phyloP scores from a whole-genome alignment of 2,797 vertebrate genomes.

The Hypotaenidia okinawae region DNA sequence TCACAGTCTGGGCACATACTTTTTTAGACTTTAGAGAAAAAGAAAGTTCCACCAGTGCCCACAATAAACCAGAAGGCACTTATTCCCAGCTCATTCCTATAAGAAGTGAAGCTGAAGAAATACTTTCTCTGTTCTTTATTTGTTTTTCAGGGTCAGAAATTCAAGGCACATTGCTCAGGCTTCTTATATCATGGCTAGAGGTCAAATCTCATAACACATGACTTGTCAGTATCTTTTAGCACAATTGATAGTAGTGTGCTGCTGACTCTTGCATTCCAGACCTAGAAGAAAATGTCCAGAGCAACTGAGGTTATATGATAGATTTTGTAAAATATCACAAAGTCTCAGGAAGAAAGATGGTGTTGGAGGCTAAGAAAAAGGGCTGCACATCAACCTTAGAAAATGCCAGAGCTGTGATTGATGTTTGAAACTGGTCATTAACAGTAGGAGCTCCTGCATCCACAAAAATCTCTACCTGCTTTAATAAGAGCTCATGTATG shows the following conservation, averaged over 20 bases:
- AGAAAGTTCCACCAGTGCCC: conserved; percentile 31
- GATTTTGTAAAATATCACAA: conserved; percentile 53
- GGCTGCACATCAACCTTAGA: conserved; percentile 41
- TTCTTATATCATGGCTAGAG: conserved; percentile 53
- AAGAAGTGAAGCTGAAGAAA: conserved; percentile 61
- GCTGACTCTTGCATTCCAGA: conserved; percentile 66
- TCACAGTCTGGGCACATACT: conserved; percentile 5
- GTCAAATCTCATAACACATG: conserved; percentile 68
- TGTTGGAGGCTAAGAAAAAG: conserved; percentile 41
- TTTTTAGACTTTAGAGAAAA: conserved; percentile 16
- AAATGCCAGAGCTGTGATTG: conserved; percentile 25
- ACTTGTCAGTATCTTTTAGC: conserved; percentile 71
- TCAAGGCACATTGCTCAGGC: conserved; percentile 53
- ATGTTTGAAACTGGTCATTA: not conserved
- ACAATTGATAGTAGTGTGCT: conserved; percentile 64
- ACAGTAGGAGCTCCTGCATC: not conserved
- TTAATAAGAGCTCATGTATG: not conserved
- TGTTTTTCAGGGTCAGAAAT: conserved; percentile 70
- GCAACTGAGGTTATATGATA: conserved; percentile 59
- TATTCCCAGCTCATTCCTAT: conserved; percentile 27
- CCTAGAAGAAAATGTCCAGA: conserved; percentile 58
- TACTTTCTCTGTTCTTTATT: conserved; percentile 63
- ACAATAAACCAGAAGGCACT: conserved; percentile 51
- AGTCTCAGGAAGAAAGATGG: conserved; percentile 55
- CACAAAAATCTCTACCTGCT: not conserved